Percentiles rank a stretch among this genome's conserved stretches.
These are phyloP conservation scores for Drosophila picticornis DNA, from an alignment of 2,888 invertebrate species.

Conservation along the genomic window DNA sequence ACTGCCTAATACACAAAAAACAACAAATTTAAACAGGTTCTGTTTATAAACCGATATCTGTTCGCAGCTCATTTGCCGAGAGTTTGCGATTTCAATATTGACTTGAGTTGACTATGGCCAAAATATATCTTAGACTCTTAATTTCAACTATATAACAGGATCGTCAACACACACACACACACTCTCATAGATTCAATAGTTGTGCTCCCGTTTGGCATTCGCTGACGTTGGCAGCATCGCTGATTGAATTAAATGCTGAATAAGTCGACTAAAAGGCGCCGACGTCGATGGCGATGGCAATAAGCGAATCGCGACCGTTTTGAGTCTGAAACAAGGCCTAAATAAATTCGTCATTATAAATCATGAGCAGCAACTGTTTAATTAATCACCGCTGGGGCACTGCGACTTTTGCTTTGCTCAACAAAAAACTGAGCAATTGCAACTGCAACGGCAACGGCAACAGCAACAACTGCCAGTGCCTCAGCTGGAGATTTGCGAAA, in stretches of 20 bases:
- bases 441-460: slow-evolving; percentile 10
- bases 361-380: slow-evolving; percentile 79
- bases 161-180: not conserved
- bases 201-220: slow-evolving; percentile 5
- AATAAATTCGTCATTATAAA: slow-evolving; percentile 85
- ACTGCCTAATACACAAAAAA: not conserved
- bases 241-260: slow-evolving; percentile 68
- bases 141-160: slow-evolving; percentile 28
- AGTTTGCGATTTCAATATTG: not conserved
- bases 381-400: slow-evolving; percentile 79
- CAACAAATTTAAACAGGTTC: not conserved
- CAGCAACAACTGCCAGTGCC: slow-evolving; percentile 57
- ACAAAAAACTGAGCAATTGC: slow-evolving; percentile 33
- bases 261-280: slow-evolving; percentile 71
- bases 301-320: slow-evolving; percentile 57
- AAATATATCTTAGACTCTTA: slow-evolving; percentile 19
- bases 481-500: slow-evolving; percentile 80
- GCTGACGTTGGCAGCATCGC: slow-evolving; percentile 8
- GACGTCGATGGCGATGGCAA: slow-evolving; percentile 51
- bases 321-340: slow-evolving; percentile 65
- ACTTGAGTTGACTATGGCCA: not conserved
- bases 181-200: not conserved
- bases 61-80: not conserved
- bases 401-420: slow-evolving; percentile 30
- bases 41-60: not conserved